Conservation (phyloP, 2,888 invertebrate genomes). For the Aleiodes leptofemur region DNA sequence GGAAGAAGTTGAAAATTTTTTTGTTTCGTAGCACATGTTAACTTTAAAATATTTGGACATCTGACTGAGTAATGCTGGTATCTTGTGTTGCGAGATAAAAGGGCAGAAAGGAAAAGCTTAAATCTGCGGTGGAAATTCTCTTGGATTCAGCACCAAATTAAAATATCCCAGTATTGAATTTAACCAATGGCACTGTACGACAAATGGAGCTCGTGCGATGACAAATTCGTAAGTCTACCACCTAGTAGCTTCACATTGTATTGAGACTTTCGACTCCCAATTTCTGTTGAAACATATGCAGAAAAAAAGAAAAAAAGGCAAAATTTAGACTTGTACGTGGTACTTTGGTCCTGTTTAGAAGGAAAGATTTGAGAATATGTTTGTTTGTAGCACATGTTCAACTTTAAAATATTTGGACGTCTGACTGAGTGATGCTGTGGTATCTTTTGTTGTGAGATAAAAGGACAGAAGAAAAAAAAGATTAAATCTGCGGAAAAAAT, state of each 20-base stretch:
- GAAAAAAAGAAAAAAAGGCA: neutral
- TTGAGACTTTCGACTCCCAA: neutral
- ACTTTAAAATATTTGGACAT: no score
- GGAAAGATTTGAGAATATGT: neutral
- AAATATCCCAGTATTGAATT: neutral
- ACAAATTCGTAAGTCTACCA: no score
- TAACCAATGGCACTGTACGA: neutral
- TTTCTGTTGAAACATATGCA: neutral
- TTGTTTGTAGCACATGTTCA: neutral
- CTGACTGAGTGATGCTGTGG: slow-evolving; percentile 10
- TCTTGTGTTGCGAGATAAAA: no score
- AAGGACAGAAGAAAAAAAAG: neutral
- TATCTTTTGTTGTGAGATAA: slow-evolving; percentile 4
- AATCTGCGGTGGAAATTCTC: no score
- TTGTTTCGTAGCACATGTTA: neutral
- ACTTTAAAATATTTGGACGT: slow-evolving; percentile 23
- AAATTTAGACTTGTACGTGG: neutral
- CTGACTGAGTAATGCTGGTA: no score
- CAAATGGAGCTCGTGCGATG: no score
- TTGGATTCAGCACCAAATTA: no score
- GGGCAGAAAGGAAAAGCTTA: no score
- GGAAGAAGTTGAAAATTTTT: neutral
- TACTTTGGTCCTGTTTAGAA: neutral
- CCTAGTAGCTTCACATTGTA: no score
- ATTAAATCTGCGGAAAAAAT: neutral